A percentile compares a stretch with the other conserved stretches of the same genome.
Conservation (phyloP, 2,113 vertebrate genomes). For the Vulpes ferrilata region DNA sequence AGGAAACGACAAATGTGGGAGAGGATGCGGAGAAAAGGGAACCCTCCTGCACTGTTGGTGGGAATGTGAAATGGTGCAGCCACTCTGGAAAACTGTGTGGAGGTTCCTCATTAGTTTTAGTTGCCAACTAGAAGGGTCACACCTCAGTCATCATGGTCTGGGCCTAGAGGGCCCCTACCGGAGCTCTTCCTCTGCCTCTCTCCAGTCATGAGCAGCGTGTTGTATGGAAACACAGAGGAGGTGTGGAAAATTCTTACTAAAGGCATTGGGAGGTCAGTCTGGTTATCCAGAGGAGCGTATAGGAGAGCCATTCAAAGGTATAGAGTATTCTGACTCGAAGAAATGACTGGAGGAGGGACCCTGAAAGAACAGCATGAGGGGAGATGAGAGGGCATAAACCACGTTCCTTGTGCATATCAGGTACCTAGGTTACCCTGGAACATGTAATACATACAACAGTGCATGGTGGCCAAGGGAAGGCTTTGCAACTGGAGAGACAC, state of each 20-base stretch:
- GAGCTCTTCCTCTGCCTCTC: not conserved
- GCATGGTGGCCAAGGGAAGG: not conserved
- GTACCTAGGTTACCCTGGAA: not conserved
- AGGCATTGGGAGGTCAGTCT: not conserved
- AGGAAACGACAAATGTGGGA: no score
- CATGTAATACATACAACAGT: rapidly evolving
- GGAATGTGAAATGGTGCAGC: no score
- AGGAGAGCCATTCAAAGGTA: not conserved
- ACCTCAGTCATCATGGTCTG: no score
- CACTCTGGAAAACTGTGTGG: no score
- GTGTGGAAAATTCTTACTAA: not conserved
- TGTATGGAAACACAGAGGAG: not conserved
- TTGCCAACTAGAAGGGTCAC: not conserved
- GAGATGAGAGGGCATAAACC: not conserved
- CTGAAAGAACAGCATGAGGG: not conserved
- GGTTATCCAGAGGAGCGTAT: no score
- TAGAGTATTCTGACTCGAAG: not conserved
- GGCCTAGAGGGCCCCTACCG: not conserved
- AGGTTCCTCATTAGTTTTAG: not conserved
- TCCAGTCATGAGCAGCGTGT: no score
- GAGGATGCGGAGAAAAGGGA: no score
- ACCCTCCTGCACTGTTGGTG: no score
- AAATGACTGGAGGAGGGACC: not conserved
- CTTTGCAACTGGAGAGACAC: not conserved
- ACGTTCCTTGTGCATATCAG: rapidly evolving